Base-by-base conservation (phyloP, 2,113 vertebrate species). In the Callocephalon fimbriatum region DNA sequence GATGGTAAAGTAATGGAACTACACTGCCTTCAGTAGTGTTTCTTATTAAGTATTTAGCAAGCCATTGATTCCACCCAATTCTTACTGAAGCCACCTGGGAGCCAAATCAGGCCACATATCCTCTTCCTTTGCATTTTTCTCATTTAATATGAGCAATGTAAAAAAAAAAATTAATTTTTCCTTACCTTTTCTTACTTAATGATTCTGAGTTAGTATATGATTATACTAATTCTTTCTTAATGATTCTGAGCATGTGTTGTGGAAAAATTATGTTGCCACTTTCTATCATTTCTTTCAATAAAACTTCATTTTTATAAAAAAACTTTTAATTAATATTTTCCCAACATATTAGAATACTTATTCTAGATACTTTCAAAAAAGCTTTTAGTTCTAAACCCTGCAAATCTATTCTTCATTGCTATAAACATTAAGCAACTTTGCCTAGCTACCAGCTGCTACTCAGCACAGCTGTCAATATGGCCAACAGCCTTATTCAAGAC, bases 401-500 rank as follows among this genome's bases (percentile, higher is more conserved):
- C 6, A 83, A 68, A 70, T 75, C 45, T 86, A 83, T 85, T 93
- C 74, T 75, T 89, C 56, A 68, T 80, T 93, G 82, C 92, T 93
- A 62, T 53, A 91, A 94, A 86, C 48, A 78, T 83, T 91, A 81
- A 97, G 88, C 75, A 91, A 78, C 81, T 91, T 96, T 79, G 53
- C 80, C 59, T 79, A 61, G 48, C 79, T 77, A 53, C 90, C 83
- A 92, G 90, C 76, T 96, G 82, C 72, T 93, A 66, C 88, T 73
- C 9, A 0, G 76, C 79, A 88, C 93, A 96, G 93, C 90, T 97
- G 94, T 95, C 94, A 95, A 40, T 94, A 70, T 48, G 65, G 71
- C 70, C 78, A 90, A 76, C 71, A 93, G 70, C 42, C 84, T 95
- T 86, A 79, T 71, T 94, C 82, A 96, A 96, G 89, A 95, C 63